These are phyloP conservation scores for Madoqua kirkii DNA, from an alignment of 2,113 vertebrate species.

Conservation along the genomic window DNA sequence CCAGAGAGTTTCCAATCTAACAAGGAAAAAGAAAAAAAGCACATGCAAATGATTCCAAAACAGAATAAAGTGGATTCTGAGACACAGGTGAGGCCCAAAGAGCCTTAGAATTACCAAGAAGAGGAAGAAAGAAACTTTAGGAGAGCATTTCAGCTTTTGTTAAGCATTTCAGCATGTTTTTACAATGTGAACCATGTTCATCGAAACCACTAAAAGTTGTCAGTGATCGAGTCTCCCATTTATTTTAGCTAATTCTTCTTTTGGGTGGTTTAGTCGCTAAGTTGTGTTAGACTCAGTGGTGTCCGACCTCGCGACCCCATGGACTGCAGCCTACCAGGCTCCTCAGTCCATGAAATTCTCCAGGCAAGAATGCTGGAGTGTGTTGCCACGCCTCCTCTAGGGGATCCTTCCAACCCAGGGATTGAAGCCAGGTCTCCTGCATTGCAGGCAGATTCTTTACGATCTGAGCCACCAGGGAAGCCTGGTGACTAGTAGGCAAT, in stretches of 20 bases:
- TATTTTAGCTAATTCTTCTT: neutral
- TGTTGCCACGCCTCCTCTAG: neutral
- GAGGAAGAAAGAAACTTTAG: neutral
- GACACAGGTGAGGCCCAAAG: neutral
- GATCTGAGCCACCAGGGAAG: neutral
- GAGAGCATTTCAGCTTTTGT: neutral
- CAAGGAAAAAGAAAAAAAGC: neutral
- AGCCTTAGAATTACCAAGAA: neutral
- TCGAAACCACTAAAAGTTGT: neutral
- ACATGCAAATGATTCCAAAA: neutral
- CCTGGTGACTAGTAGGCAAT: conserved; percentile 46
- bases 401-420: neutral
- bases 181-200: neutral
- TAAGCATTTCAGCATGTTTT: neutral
- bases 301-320: neutral
- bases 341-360: neutral
- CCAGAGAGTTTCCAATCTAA: neutral
- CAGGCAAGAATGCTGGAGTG: neutral
- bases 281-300: neutral
- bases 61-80: neutral
- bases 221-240: neutral
- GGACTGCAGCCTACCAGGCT: neutral
- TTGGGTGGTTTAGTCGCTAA: neutral
- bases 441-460: neutral
- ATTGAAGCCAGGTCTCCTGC: neutral